These are phyloP conservation scores for Rhopalosiphum maidis DNA, from an alignment of 1,140 invertebrate species.

Conservation along the genomic window DNA sequence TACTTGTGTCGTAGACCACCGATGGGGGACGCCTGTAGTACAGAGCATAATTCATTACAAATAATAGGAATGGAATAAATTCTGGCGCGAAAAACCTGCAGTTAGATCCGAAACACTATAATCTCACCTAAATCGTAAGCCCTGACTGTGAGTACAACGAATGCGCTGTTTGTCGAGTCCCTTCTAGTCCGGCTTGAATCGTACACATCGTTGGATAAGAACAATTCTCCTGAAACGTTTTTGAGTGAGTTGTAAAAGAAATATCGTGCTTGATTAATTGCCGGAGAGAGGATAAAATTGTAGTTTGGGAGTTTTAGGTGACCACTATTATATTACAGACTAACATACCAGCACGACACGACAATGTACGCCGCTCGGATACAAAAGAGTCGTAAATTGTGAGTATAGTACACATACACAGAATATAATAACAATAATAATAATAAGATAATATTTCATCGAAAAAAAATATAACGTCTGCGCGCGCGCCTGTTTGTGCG, in stretches of 20 bases:
- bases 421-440: slow-evolving; percentile 17
- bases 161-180: slow-evolving; percentile 16
- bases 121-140: slow-evolving; percentile 48
- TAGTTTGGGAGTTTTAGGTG: not conserved
- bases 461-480: slow-evolving; percentile 20
- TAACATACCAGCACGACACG: slow-evolving; percentile 33
- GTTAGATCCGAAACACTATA: not conserved
- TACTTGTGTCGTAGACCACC: slow-evolving; percentile 71
- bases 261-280: not conserved
- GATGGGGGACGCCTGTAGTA: slow-evolving; percentile 71
- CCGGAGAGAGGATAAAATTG: not conserved
- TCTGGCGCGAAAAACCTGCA: too few relatives aligned
- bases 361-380: not conserved
- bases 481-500: not conserved
- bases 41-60: not conserved
- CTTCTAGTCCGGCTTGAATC: slow-evolving; percentile 35
- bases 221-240: slow-evolving; percentile 39
- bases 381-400: slow-evolving; percentile 55
- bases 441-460: slow-evolving; percentile 55
- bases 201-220: slow-evolving; percentile 17
- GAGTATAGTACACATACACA: not conserved
- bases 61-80: not conserved
- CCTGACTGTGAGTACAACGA: slow-evolving; percentile 20
- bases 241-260: not conserved
- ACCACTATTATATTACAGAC: not conserved